Conservation (phyloP, 2,113 vertebrate genomes). For the Siniperca chuatsi region DNA sequence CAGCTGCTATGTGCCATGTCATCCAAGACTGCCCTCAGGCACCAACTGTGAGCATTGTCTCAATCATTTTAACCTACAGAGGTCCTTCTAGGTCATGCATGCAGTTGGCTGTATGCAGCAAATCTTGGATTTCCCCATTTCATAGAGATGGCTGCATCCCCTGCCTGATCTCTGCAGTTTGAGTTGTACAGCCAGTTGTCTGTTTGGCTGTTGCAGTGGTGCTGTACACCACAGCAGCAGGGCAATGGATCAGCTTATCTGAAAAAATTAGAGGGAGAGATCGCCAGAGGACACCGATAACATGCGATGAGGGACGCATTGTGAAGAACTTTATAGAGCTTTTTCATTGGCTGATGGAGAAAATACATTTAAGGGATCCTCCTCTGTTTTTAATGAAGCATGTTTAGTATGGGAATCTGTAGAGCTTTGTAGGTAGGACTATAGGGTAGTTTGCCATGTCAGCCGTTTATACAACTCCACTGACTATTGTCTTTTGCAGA, state of each 20-base stretch:
- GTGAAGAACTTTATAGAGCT: not conserved
- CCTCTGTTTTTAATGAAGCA: not conserved
- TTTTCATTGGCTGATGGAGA: not conserved
- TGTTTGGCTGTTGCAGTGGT: constrained; percentile 5
- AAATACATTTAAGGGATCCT: not conserved
- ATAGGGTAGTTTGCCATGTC: not conserved
- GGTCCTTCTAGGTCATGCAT: constrained; percentile 8
- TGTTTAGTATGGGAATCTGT: not conserved
- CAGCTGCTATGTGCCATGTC: constrained; percentile 35
- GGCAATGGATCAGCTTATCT: constrained; percentile 42
- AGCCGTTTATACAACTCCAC: not conserved
- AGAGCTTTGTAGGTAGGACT: not conserved
- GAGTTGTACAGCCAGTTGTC: constrained; percentile 11
- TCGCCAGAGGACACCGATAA: not conserved
- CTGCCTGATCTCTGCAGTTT: constrained; percentile 7
- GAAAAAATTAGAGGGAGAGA: constrained; percentile 25
- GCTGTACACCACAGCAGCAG: constrained; percentile 20
- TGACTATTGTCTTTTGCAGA: not conserved
- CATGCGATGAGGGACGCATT: constrained; percentile 12
- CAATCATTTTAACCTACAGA: not conserved
- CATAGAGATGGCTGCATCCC: constrained; percentile 19
- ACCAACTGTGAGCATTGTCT: not conserved
- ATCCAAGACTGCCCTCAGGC: constrained; percentile 3
- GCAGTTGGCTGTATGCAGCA: not conserved
- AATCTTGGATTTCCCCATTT: constrained; percentile 22